phyloP scores from a whole-genome alignment of 2,888 invertebrate species.

The Catotricha subobsoleta region DNA sequence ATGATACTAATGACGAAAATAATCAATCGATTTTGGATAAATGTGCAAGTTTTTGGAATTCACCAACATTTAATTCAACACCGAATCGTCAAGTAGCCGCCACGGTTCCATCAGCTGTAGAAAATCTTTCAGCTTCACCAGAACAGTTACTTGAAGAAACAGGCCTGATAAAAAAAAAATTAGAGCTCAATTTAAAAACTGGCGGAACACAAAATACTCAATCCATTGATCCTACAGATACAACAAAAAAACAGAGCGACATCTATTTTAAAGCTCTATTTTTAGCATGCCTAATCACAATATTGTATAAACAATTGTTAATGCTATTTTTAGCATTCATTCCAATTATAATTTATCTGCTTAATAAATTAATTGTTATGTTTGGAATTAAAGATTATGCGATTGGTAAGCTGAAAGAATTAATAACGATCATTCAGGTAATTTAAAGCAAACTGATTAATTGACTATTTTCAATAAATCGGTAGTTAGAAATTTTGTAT shows the following conservation, averaged over 20 bases:
- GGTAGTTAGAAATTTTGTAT: neutral
- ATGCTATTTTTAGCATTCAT: constrained; percentile 57
- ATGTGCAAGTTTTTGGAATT: constrained; percentile 4
- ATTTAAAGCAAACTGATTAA: neutral
- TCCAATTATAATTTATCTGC: constrained; percentile 51
- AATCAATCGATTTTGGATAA: constrained; percentile 4
- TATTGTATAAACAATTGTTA: constrained; percentile 77
- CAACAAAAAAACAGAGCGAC: constrained; percentile 43
- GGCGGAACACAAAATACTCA: too few relatives aligned
- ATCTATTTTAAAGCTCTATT: constrained; percentile 58
- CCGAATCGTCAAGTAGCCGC: neutral
- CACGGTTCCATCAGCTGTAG: neutral
- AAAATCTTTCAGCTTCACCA: neutral
- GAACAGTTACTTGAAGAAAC: neutral
- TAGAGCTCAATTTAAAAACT: constrained; percentile 18
- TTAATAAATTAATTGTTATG: constrained; percentile 35
- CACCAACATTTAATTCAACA: constrained; percentile 1
- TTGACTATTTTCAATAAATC: neutral
- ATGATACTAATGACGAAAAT: neutral
- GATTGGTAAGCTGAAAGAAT: constrained; percentile 14
- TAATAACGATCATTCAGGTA: neutral
- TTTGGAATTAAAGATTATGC: constrained; percentile 35
- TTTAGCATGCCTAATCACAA: constrained; percentile 65
- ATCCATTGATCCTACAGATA: too few relatives aligned
- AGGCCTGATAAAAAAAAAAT: constrained; percentile 11